Base-by-base conservation (phyloP, 2,888 invertebrate genomes). In the Micropterix aruncella region DNA sequence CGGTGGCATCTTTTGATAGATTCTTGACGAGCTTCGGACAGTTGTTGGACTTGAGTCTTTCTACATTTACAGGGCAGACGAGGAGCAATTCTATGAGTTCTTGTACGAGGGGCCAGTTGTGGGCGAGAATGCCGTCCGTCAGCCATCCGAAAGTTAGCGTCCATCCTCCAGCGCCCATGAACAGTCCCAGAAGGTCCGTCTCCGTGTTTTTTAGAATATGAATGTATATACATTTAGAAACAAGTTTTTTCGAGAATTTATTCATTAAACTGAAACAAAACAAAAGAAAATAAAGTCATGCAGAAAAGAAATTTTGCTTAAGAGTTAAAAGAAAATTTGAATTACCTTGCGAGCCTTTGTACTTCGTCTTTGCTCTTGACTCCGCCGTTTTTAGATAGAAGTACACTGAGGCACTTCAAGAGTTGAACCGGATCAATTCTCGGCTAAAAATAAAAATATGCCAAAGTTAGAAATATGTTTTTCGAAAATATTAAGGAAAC, bases 161-260 rank as follows among this genome's bases (percentile, higher is more conserved):
- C 96, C 96, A 97, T 40, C 94, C 96, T 51, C 91, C 92, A 47
- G 81, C 82, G 46, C 79, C 79, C 83, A 95, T 87, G 61, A 94
- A 93, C 75, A 84, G 79, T 48, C 85, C 85, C 44, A 95, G 70
- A 48, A 93, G 71, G 50, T 86, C 83, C 3, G 82, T 79, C 58
- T 85, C 81, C 9, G 94, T 92, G 49, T 83, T 83, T 63, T 88
- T 88, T 47, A 95, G 68, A 56, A 95, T 93, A 62, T 93, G 87
- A 55, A 93, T 82, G 59, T 94, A 95, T 56, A 94, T 87, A 69
- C 94, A 94, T 72, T 92, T 92, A 54, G 91, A 92, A 44, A 95
- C 94, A 52, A 95, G 73, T 65, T 94, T 95, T 62, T 88, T 91
- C 1, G 93, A 93, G 71, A 88, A 92, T 63, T 93, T 92, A 40